Conservation (phyloP, 2,113 vertebrate genomes). For the Corvus cornix region DNA sequence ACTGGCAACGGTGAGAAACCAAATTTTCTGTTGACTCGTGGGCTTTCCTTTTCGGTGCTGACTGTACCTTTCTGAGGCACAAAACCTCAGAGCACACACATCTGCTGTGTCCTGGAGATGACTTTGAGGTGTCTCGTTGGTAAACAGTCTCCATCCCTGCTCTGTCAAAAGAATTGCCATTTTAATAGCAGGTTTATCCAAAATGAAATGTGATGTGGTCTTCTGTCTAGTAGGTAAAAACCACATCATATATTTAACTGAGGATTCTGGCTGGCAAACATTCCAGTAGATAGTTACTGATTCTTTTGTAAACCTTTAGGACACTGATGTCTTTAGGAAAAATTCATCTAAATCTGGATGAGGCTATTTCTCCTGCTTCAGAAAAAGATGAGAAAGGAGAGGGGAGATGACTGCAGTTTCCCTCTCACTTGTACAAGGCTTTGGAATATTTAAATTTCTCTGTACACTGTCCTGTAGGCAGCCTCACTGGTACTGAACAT, state of each 20-base stretch:
- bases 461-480: neutral
- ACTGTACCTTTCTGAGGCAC: neutral
- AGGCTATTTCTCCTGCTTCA: neutral
- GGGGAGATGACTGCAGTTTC: neutral
- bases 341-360: neutral
- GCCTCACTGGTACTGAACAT: neutral
- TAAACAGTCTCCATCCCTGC: neutral
- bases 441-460: neutral
- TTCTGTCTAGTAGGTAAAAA: neutral
- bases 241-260: neutral
- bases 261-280: neutral
- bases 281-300: neutral
- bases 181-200: neutral
- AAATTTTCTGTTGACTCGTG: constrained; percentile 16
- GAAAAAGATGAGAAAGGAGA: neutral
- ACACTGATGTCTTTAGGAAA: neutral
- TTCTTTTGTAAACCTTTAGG: neutral
- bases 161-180: neutral
- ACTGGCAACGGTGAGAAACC: neutral
- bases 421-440: neutral
- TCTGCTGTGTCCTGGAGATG: neutral
- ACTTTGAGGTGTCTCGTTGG: neutral
- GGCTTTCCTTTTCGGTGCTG: constrained; percentile 8
- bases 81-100: neutral
- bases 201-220: neutral